A percentile compares a stretch with the other conserved stretches of the same genome.
These are phyloP conservation scores for Sebastes itinus DNA, from an alignment of 2,797 vertebrate species.

Conservation along the genomic window DNA sequence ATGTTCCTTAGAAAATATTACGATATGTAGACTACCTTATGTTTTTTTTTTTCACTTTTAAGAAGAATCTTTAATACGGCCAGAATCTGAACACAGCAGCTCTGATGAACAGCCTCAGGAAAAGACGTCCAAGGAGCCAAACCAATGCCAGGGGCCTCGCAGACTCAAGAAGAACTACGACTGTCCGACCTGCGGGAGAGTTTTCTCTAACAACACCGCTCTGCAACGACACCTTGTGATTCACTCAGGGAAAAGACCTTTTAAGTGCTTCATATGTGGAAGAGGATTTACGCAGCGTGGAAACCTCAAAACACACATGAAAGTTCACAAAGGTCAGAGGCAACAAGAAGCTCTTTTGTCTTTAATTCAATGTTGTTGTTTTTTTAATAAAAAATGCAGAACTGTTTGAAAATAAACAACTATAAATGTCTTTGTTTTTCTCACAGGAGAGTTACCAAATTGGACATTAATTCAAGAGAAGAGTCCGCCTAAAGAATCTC, in stretches of 20 bases:
- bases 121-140: not conserved
- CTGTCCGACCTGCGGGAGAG: slow-evolving; percentile 50
- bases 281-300: slow-evolving; percentile 61
- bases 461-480: slow-evolving; percentile 43
- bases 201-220: slow-evolving; percentile 21
- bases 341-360: not conserved
- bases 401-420: not conserved
- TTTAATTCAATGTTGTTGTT: not conserved
- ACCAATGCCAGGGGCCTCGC: not conserved
- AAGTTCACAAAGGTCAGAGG: slow-evolving; percentile 58
- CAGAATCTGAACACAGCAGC: not conserved
- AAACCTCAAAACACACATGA: slow-evolving; percentile 66
- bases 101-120: not conserved
- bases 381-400: not conserved
- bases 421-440: not conserved
- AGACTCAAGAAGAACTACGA: slow-evolving; percentile 39
- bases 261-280: slow-evolving; percentile 60
- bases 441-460: slow-evolving; percentile 35
- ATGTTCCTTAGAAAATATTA: not conserved
- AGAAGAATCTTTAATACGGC: not conserved
- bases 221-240: slow-evolving; percentile 53
- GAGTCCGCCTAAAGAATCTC: not conserved
- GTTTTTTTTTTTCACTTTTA: not conserved
- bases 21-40: not conserved
- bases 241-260: slow-evolving; percentile 59